These are phyloP conservation scores for Melieria crassipennis DNA, from an alignment of 2,888 invertebrate species.

Conservation along the genomic window DNA sequence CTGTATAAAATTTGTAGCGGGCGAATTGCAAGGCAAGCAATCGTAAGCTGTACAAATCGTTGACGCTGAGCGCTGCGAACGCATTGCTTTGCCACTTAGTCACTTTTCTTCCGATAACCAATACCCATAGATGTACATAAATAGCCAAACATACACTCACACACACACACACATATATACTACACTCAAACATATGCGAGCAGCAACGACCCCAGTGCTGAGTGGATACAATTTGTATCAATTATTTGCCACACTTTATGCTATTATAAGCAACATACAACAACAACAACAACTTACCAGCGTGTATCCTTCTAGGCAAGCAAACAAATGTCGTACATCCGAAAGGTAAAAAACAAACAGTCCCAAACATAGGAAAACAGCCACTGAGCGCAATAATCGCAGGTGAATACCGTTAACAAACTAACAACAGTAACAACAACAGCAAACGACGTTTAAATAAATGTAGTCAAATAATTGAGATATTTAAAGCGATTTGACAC, in stretches of 20 bases:
- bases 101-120: not conserved
- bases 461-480: too few relatives aligned
- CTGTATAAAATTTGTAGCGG: slow-evolving; percentile 10
- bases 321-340: slow-evolving; percentile 63
- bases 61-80: too few relatives aligned
- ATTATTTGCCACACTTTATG: slow-evolving; percentile 10
- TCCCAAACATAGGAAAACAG: slow-evolving; percentile 60
- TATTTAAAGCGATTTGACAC: too few relatives aligned
- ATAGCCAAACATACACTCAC: not conserved
- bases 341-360: slow-evolving; percentile 62
- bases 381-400: slow-evolving; percentile 59
- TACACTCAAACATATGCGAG: not conserved
- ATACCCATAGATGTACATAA: not conserved
- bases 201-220: not conserved
- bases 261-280: slow-evolving; percentile 37
- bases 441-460: too few relatives aligned
- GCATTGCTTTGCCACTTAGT: not conserved
- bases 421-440: too few relatives aligned
- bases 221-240: slow-evolving; percentile 4
- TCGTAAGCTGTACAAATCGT: slow-evolving; percentile 7
- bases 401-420: slow-evolving; percentile 53
- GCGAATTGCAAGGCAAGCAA: slow-evolving; percentile 12
- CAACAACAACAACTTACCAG: too few relatives aligned
- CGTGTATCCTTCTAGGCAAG: slow-evolving; percentile 55
- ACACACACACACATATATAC: not conserved